phyloP scores from a whole-genome alignment of 2,113 vertebrate species.

The Menidia beryllina region DNA sequence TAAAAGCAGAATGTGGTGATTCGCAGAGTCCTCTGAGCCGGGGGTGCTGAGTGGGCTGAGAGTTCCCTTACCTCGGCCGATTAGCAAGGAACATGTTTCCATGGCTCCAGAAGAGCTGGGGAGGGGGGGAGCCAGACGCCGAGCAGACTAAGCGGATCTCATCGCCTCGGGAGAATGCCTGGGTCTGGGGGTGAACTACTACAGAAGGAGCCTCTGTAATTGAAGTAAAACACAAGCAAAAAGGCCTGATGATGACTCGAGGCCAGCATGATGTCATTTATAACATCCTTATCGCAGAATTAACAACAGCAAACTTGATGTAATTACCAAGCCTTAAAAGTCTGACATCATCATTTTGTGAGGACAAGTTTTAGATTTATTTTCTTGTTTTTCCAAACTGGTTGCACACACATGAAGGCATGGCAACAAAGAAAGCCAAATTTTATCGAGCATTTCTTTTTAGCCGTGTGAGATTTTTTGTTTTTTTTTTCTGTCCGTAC shows the following conservation, averaged over 20 bases:
- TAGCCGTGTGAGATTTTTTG: conserved; percentile 51
- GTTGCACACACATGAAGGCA: conserved; percentile 38
- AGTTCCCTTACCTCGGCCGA: conserved; percentile 75
- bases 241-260: conserved; percentile 42
- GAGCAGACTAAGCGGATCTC: conserved; percentile 88
- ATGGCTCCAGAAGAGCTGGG: conserved; percentile 85
- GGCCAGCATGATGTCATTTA: conserved; percentile 61
- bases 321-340: conserved; percentile 27
- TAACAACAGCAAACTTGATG: conserved; percentile 40
- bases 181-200: conserved; percentile 79
- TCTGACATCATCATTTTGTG: conserved; percentile 41
- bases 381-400: conserved; percentile 37
- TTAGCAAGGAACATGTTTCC: conserved; percentile 81
- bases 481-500: conserved; percentile 52
- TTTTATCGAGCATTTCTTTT: conserved; percentile 44
- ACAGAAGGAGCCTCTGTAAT: conserved; percentile 85
- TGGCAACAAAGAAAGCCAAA: conserved; percentile 31
- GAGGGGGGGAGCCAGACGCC: conserved; percentile 83
- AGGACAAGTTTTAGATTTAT: conserved; percentile 38
- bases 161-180: conserved; percentile 82
- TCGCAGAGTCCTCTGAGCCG: conserved; percentile 46
- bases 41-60: conserved; percentile 72
- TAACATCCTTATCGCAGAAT: conserved; percentile 34
- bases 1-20: conserved; percentile 58
- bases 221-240: conserved; percentile 40